Percentiles rank a stretch among this genome's conserved stretches.
Conservation (phyloP, 2,797 vertebrate species). For the Masticophis lateralis region DNA sequence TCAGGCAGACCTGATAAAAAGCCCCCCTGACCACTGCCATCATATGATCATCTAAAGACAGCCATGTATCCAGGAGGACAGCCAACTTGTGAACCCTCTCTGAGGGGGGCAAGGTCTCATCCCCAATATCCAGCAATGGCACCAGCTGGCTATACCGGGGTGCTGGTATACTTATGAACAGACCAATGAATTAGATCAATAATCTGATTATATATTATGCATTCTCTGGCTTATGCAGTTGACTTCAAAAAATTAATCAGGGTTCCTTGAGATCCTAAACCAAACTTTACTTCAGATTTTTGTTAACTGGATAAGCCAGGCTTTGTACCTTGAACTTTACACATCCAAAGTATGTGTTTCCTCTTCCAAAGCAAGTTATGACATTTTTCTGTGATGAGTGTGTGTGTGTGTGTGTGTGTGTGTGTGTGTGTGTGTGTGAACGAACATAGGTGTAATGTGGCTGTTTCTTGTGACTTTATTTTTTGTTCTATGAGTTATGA, state of each 20-base stretch:
- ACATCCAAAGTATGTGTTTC: background rate
- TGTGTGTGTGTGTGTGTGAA: background rate
- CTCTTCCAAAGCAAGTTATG: background rate
- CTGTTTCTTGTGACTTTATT: background rate
- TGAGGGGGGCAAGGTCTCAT: no score
- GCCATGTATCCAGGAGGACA: no score
- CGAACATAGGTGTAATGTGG: background rate
- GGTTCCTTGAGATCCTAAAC: background rate
- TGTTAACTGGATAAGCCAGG: background rate
- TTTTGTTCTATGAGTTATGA: background rate
- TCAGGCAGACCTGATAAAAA: no score
- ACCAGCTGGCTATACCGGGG: no score
- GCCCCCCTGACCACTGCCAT: no score
- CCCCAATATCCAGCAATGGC: no score
- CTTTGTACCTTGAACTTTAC: background rate
- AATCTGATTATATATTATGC: background rate
- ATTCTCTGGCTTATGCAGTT: background rate
- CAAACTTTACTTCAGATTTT: background rate
- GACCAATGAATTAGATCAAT: background rate
- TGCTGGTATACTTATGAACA: background rate
- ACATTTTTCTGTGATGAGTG: background rate
- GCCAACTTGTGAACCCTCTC: no score
- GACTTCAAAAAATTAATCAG: background rate
- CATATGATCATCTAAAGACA: no score
- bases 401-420: no score